phyloP scores from a whole-genome alignment of 2,113 vertebrate species.

The Sitta europaea region DNA sequence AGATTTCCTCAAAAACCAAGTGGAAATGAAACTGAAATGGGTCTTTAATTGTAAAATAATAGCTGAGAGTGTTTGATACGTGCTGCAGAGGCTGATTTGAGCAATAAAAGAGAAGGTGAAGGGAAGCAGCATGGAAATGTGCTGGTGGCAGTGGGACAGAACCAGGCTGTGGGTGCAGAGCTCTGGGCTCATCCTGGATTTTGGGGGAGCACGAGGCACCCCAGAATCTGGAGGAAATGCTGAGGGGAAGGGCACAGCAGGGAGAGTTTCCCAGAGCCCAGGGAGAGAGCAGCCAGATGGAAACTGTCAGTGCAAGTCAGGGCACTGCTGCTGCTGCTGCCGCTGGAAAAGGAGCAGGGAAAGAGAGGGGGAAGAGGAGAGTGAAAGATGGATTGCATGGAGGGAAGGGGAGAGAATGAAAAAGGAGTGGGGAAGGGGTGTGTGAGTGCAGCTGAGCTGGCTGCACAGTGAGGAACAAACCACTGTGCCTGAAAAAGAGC shows the following conservation, averaged over 20 bases:
- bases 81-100: background rate
- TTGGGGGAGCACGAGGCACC: background rate
- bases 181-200: background rate
- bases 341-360: background rate
- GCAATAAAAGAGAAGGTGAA: background rate
- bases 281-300: constrained; percentile 46
- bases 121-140: background rate
- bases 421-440: background rate
- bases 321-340: constrained; percentile 13
- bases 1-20: background rate
- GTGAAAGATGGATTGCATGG: background rate
- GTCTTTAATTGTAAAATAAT: background rate
- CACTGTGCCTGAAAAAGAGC: background rate
- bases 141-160: background rate
- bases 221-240: background rate
- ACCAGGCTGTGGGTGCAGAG: background rate
- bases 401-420: background rate
- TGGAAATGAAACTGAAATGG: background rate
- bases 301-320: constrained; percentile 6
- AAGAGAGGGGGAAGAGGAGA: constrained; percentile 1
- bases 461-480: background rate
- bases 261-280: constrained; percentile 9
- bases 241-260: background rate
- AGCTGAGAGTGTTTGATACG: accelerated
- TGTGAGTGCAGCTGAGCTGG: background rate